Percentiles rank a stretch among this genome's conserved stretches.
Conservation (phyloP, 2,113 vertebrate species). For the Psilopogon haemacephalus region DNA sequence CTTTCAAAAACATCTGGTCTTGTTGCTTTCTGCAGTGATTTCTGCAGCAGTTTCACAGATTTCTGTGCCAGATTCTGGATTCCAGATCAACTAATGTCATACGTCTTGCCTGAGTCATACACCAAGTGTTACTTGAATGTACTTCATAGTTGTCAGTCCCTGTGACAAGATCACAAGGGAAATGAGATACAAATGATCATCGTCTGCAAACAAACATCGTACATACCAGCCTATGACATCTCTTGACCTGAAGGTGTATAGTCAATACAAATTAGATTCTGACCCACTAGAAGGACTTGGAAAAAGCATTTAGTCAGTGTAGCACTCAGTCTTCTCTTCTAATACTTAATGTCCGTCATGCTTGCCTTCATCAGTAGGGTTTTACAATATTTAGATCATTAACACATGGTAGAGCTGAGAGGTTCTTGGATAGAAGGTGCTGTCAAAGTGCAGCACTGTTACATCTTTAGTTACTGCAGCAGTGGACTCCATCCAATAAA, state of each 20-base stretch:
- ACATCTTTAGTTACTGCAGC: not conserved
- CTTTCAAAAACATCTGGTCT: not conserved
- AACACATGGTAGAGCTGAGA: not conserved
- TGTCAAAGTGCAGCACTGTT: not conserved
- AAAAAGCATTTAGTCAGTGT: not conserved
- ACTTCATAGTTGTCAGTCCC: not conserved
- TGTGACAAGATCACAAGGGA: not conserved
- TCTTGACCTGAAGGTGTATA: not conserved
- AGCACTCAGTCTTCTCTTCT: not conserved
- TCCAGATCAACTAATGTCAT: not conserved
- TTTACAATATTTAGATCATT: not conserved
- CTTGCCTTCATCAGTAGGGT: not conserved
- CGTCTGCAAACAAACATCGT: not conserved
- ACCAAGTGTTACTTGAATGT: not conserved
- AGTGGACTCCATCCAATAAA: not conserved
- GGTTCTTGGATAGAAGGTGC: not conserved
- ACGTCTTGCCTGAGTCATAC: not conserved
- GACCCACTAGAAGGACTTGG: not conserved
- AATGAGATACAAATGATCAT: not conserved
- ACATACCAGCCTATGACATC: not conserved
- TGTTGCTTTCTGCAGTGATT: not conserved
- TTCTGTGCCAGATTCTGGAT: not conserved
- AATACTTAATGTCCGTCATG: not conserved
- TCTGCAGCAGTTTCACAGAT: not conserved
- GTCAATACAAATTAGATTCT: conserved; percentile 18